Conservation (phyloP, 2,797 vertebrate species). For the Semotilus atromaculatus region DNA sequence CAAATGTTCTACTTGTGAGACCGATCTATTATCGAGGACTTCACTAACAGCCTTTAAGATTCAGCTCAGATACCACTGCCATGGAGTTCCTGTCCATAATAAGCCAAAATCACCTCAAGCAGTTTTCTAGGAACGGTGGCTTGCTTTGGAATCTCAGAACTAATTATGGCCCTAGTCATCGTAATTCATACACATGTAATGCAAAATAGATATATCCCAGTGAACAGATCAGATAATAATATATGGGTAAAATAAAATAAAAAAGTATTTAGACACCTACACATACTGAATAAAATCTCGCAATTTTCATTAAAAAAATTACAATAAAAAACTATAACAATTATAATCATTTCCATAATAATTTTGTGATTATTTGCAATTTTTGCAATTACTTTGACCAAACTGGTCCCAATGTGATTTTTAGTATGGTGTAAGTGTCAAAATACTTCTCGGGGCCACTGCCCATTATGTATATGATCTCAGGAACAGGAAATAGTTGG, state of each 20-base stretch:
- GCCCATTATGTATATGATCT: conserved; percentile 5
- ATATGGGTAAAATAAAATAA: not conserved
- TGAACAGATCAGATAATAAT: conserved; percentile 19
- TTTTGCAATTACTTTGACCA: not conserved
- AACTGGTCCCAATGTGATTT: not conserved
- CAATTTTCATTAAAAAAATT: too few relatives aligned
- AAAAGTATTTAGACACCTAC: not conserved
- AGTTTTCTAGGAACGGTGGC: conserved; percentile 2
- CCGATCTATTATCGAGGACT: conserved; percentile 9
- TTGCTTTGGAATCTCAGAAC: not conserved
- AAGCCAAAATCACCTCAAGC: not conserved
- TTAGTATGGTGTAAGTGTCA: not conserved
- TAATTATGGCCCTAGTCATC: conserved; percentile 4
- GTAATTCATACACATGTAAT: not conserved
- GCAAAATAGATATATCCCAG: not conserved
- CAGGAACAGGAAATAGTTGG: conserved; percentile 12
- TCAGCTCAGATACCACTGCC: conserved; percentile 21
- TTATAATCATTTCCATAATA: too few relatives aligned
- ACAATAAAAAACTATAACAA: too few relatives aligned
- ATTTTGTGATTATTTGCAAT: not conserved
- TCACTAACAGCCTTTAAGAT: conserved; percentile 32
- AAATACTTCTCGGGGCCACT: not conserved
- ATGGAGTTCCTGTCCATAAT: conserved; percentile 19
- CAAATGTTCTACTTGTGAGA: conserved; percentile 33
- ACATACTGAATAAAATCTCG: too few relatives aligned